phyloP scores from a whole-genome alignment of 2,888 invertebrate genomes.

The Sarcophaga carnaria region DNA sequence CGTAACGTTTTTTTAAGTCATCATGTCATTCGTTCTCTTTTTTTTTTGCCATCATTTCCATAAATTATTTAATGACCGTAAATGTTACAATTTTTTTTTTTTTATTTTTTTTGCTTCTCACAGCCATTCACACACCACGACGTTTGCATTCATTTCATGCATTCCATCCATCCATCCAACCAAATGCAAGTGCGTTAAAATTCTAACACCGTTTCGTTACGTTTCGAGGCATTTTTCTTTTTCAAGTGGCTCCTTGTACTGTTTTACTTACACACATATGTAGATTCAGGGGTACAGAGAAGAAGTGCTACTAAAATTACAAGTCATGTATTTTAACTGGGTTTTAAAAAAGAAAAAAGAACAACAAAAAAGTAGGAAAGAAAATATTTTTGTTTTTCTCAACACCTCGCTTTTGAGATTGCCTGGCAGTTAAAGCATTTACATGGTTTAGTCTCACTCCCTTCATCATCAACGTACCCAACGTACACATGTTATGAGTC shows the following conservation, averaged over 20 bases:
- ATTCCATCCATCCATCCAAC: background rate
- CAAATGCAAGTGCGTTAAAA: slow-evolving; percentile 8
- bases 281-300: background rate
- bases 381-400: background rate
- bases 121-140: slow-evolving; percentile 25
- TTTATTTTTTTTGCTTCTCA: too few relatives aligned
- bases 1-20: background rate
- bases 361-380: background rate
- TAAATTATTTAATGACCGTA: slow-evolving; percentile 62
- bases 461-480: background rate
- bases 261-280: slow-evolving; percentile 29
- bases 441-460: too few relatives aligned
- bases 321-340: slow-evolving; percentile 51
- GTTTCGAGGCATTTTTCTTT: slow-evolving; percentile 44
- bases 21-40: background rate
- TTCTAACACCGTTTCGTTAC: slow-evolving; percentile 54
- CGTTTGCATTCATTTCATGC: background rate
- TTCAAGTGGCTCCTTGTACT: slow-evolving; percentile 44
- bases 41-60: background rate
- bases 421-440: too few relatives aligned
- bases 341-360: background rate
- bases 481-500: background rate
- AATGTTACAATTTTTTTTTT: slow-evolving; percentile 49
- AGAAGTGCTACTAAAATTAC: slow-evolving; percentile 13
- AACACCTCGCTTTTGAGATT: background rate